Evolutionary conservation across 1,140 invertebrate species (phyloP).

Genomic region (Galleria mellonella): DNA sequence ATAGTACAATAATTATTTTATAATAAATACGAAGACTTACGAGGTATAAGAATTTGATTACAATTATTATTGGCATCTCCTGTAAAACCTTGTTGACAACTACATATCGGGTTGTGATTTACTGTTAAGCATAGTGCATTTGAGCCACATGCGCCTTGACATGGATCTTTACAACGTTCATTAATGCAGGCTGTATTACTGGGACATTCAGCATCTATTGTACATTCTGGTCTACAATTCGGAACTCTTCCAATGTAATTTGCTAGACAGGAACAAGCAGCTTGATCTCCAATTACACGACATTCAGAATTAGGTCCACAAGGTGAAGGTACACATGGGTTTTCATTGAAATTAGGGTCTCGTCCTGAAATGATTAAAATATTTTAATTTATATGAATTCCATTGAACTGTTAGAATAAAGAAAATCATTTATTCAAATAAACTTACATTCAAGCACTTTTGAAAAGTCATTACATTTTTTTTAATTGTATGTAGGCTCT

Average conservation of each 20-base stretch:
- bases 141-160: constrained; percentile 80
- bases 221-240: constrained; percentile 85
- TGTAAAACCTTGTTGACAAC: constrained; percentile 70
- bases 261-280: constrained; percentile 83
- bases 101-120: constrained; percentile 77
- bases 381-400: too few relatives aligned
- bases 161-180: constrained; percentile 83
- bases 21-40: constrained; percentile 29
- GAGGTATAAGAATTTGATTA: constrained; percentile 41
- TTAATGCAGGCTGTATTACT: constrained; percentile 80
- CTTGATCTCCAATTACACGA: constrained; percentile 82
- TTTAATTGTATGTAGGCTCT: too few relatives aligned
- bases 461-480: too few relatives aligned
- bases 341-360: constrained; percentile 24
- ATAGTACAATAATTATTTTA: too few relatives aligned
- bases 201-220: constrained; percentile 81
- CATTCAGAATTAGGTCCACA: constrained; percentile 88
- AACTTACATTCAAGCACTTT: too few relatives aligned
- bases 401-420: too few relatives aligned
- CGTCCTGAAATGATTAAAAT: constrained; percentile 44
- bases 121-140: constrained; percentile 80
- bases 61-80: constrained; percentile 72
- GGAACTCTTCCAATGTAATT: constrained; percentile 85
- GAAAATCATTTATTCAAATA: too few relatives aligned
- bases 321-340: constrained; percentile 82